phyloP scores from a whole-genome alignment of 2,113 vertebrate species.

The Nothoprocta pentlandii region DNA sequence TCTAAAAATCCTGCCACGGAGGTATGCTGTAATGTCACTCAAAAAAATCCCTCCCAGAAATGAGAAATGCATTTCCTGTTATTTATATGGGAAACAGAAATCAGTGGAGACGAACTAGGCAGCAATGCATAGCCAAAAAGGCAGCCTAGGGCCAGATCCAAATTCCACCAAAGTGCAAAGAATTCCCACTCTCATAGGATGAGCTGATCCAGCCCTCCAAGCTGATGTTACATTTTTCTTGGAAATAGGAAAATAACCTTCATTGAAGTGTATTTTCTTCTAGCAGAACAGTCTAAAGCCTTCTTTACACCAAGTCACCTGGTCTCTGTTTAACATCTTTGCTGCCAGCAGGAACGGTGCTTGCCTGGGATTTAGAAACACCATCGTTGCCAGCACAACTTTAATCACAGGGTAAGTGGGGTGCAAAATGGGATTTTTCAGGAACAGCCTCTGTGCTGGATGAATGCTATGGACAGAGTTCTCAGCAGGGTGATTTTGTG shows the following conservation, averaged over 20 bases:
- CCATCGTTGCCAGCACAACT: not conserved
- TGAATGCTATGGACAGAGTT: slow-evolving; percentile 1
- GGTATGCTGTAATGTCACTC: not conserved
- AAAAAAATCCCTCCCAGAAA: not conserved
- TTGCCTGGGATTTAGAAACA: not conserved
- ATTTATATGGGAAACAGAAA: not conserved
- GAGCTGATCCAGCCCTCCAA: not conserved
- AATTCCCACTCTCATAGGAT: not conserved
- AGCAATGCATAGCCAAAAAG: not conserved
- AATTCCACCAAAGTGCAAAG: not conserved
- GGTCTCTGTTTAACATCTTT: not conserved
- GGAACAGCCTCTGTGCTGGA: not conserved
- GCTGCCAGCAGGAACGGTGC: not conserved
- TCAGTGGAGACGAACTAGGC: not conserved
- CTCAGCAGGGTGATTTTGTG: slow-evolving; percentile 13
- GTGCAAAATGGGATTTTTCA: not conserved
- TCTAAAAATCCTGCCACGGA: not conserved
- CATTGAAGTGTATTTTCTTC: not conserved
- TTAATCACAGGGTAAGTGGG: not conserved
- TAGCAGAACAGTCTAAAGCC: not conserved
- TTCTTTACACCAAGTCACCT: not conserved
- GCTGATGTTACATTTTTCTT: not conserved
- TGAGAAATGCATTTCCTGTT: not conserved
- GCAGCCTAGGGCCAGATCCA: not conserved
- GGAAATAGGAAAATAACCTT: not conserved